A percentile compares a stretch with the other conserved stretches of the same genome.
Conservation (phyloP, 1,140 invertebrate genomes). For the Plectus sambesii region DNA sequence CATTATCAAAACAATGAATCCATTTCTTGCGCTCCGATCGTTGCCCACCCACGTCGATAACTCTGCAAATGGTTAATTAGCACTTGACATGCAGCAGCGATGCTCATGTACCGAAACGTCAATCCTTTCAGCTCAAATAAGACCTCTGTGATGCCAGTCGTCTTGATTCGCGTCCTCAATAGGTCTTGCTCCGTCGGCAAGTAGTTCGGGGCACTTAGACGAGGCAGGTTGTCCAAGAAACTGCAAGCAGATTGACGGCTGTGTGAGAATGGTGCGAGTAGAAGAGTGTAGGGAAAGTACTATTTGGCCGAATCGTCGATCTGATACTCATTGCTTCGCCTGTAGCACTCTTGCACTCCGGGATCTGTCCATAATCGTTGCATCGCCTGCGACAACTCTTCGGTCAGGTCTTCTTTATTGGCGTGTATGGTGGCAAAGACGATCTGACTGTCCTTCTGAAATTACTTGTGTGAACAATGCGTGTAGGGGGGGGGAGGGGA, state of each 20-base stretch:
- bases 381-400: constrained; percentile 40
- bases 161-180: constrained; percentile 37
- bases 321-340: constrained; percentile 64
- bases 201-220: constrained; percentile 35
- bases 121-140: constrained; percentile 43
- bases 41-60: constrained; percentile 58
- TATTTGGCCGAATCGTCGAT: constrained; percentile 66
- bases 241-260: constrained; percentile 26
- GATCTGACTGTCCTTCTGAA: constrained; percentile 22
- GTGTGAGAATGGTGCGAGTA: constrained; percentile 1
- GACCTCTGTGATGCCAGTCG: constrained; percentile 44
- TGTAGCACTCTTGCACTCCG: constrained; percentile 60
- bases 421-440: constrained; percentile 46
- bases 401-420: constrained; percentile 43
- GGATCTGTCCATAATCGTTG: constrained; percentile 51
- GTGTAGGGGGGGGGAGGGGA: neutral
- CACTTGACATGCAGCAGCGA: constrained; percentile 12
- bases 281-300: constrained; percentile 35
- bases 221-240: constrained; percentile 41
- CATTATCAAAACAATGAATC: constrained; percentile 55
- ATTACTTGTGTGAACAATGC: constrained; percentile 2
- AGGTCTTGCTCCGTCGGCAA: constrained; percentile 43
- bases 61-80: constrained; percentile 35
- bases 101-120: constrained; percentile 33
- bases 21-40: constrained; percentile 68